Percentiles rank a stretch among this genome's conserved stretches.
phyloP scores from a whole-genome alignment of 2,888 invertebrate species.

The Drosophila flavopinicola region DNA sequence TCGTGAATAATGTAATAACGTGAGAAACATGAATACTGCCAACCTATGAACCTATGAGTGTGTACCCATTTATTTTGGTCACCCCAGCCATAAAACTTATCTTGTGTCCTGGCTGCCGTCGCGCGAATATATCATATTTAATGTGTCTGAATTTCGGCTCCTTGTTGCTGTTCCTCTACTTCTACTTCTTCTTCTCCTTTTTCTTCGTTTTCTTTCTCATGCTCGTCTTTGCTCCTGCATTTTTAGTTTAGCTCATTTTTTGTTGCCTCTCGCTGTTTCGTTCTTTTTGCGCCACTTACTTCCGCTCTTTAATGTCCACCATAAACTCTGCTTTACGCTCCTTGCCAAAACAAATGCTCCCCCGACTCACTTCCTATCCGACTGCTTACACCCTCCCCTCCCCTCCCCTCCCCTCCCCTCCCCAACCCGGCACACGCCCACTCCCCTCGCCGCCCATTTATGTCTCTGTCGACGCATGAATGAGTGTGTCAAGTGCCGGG shows the following conservation, averaged over 20 bases:
- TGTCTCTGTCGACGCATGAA: constrained; percentile 47
- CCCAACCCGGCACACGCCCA: constrained; percentile 2
- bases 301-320: constrained; percentile 74
- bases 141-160: constrained; percentile 70
- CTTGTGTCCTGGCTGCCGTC: constrained; percentile 63
- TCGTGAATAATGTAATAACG: background rate
- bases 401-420: constrained; percentile 4
- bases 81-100: constrained; percentile 62
- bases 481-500: constrained; percentile 71
- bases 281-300: constrained; percentile 61
- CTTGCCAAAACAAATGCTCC: constrained; percentile 50
- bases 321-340: constrained; percentile 72
- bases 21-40: constrained; percentile 9
- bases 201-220: background rate
- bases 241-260: constrained; percentile 48
- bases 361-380: constrained; percentile 19
- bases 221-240: constrained; percentile 25
- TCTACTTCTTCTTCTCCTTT: constrained; percentile 24
- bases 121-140: constrained; percentile 74
- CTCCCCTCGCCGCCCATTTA: constrained; percentile 25
- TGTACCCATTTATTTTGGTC: constrained; percentile 36
- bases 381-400: constrained; percentile 6
- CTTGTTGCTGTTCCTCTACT: constrained; percentile 19
- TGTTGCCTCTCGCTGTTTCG: constrained; percentile 6
- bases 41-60: constrained; percentile 12